Base-by-base conservation (phyloP, 2,113 vertebrate species). In the Odontophorus gujanensis region DNA sequence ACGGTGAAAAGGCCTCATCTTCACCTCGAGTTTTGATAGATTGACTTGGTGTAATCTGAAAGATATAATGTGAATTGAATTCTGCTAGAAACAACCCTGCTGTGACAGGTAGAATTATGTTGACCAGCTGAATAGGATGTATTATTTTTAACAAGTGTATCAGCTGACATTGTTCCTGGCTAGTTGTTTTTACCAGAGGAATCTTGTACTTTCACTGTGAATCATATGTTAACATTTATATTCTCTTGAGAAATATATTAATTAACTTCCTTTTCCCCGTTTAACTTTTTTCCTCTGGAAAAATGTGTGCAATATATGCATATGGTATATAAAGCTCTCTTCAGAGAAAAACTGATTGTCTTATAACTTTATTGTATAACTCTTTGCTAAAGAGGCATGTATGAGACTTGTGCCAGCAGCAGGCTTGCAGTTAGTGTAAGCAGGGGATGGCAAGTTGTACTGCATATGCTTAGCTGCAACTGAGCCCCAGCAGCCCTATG, bases 391-490 rank as follows among this genome's bases (percentile, higher is more conserved):
- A 86, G 21, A 45, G 48, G 28, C 5, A 9, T 9, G 11, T 62
- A 42, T 3, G n/a, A 57, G 84, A 74, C 30, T 91, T n/a, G 19
- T 58, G 11, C 57, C 57, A 13, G 26, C 18, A 21, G 11, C 14
- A 34, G 19, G 58, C 19, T 55, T 55, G 15, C 10, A 32, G 30
- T 32, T 30, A 32, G 10, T 30, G 30, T 8, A 57, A 19, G 17
- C 17, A 32, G 9, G 16, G 30, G 9, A 32, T 18, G 16, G 30
- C 30, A 32, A 57, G 53, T 30, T 57, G 30, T 30, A 32, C 17
- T 32, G 7, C 30, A 30, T 0, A 1, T 32, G 20, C 7, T 8
- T 51, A 7, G 25, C 32, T 53, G 14, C 14, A 8, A 38, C 16
- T 8, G 6, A 62, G 36, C 8, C 30, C 32, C 25, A 38, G 58